A percentile compares a stretch with the other conserved stretches of the same genome.
phyloP scores from a whole-genome alignment of 2,888 invertebrate species.

The Pseudolycoriella hygida region DNA sequence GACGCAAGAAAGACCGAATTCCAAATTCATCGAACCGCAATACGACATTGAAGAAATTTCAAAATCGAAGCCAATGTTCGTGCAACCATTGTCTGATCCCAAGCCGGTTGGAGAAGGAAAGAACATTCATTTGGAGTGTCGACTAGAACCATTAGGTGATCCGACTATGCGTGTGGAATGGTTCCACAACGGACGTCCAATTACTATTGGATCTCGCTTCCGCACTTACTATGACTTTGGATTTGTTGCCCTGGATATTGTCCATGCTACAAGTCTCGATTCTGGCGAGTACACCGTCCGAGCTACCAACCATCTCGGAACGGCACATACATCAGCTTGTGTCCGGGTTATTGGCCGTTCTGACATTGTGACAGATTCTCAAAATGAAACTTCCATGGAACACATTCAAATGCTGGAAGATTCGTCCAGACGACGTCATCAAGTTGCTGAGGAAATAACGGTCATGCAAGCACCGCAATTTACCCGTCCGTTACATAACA shows the following conservation, averaged over 20 bases:
- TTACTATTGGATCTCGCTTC: conserved; percentile 82
- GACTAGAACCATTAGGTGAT: conserved; percentile 88
- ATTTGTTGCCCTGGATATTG: conserved; percentile 88
- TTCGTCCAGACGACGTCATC: conserved; percentile 48
- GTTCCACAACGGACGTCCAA: conserved; percentile 84
- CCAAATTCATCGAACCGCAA: conserved; percentile 70
- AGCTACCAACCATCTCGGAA: conserved; percentile 85
- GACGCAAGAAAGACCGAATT: conserved; percentile 65
- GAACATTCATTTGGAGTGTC: conserved; percentile 80
- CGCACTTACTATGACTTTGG: conserved; percentile 94
- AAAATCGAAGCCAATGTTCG: conserved; percentile 87
- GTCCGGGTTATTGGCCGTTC: conserved; percentile 70
- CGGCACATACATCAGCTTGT: conserved; percentile 80
- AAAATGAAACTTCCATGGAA: conserved; percentile 81
- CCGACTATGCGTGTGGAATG: conserved; percentile 91
- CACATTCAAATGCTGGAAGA: conserved; percentile 85
- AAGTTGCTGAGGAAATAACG: conserved; percentile 62
- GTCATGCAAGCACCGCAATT: conserved; percentile 76
- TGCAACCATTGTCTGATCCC: conserved; percentile 75
- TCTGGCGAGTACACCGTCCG: conserved; percentile 88
- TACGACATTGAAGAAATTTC: conserved; percentile 84
- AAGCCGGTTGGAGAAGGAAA: conserved; percentile 72
- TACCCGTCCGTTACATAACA: conserved; percentile 70
- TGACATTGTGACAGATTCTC: conserved; percentile 71
- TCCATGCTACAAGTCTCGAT: conserved; percentile 85